These are phyloP conservation scores for Alethe diademata DNA, from an alignment of 2,113 vertebrate species.

Conservation along the genomic window DNA sequence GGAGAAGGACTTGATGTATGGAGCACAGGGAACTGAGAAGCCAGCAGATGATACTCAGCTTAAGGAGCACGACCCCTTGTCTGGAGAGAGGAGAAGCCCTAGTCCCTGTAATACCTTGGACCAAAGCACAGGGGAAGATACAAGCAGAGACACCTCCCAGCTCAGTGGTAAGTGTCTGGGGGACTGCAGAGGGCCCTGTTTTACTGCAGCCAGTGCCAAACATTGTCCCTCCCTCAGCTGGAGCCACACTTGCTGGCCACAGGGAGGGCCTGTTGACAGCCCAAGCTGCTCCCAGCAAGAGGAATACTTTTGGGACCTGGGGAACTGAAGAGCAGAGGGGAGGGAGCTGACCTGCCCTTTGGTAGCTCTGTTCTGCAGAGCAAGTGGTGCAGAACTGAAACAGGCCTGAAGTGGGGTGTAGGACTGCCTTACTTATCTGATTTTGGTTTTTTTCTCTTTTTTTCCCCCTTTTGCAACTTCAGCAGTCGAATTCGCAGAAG, in stretches of 20 bases:
- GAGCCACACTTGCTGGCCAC: not conserved
- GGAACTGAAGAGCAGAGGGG: not conserved
- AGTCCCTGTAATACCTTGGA: conserved; percentile 27
- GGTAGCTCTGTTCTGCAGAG: not conserved
- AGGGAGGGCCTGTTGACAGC: not conserved
- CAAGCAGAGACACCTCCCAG: conserved; percentile 30
- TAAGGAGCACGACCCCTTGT: not conserved
- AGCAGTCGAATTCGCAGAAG: not conserved
- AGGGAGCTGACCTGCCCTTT: not conserved
- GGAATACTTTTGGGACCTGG: not conserved
- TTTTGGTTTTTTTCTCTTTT: not conserved
- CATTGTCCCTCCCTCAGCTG: not conserved
- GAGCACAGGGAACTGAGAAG: not conserved
- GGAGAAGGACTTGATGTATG: conserved; percentile 4
- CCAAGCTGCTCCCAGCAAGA: not conserved
- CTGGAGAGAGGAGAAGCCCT: conserved; percentile 15
- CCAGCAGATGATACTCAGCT: not conserved
- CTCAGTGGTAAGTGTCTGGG: conserved; percentile 38
- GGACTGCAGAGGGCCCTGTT: not conserved
- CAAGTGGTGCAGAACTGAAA: not conserved
- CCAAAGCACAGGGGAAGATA: conserved; percentile 49
- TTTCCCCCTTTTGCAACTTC: not conserved
- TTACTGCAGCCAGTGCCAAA: not conserved
- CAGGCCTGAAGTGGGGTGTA: not conserved
- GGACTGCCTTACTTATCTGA: not conserved